Percentiles rank a stretch among this genome's conserved stretches.
phyloP scores from a whole-genome alignment of 2,888 invertebrate species.

The Brachypalpus laphriformis region DNA sequence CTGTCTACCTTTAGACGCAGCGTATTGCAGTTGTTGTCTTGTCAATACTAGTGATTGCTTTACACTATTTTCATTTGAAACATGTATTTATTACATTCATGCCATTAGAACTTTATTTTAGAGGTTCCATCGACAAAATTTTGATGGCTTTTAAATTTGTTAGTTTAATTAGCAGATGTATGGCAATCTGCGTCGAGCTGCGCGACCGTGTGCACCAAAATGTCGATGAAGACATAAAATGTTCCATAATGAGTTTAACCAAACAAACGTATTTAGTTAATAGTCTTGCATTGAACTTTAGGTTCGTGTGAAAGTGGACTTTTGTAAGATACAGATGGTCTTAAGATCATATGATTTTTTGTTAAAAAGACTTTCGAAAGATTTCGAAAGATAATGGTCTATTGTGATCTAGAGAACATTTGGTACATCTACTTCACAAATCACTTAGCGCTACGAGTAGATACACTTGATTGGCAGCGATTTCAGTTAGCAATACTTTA shows the following conservation, averaged over 20 bases:
- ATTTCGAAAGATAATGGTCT: no score
- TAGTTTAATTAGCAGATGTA: not conserved
- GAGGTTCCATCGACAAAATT: not conserved
- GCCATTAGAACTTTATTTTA: not conserved
- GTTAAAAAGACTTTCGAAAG: no score
- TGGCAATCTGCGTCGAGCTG: not conserved
- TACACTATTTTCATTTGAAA: not conserved
- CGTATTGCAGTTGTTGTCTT: not conserved
- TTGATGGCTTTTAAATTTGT: not conserved
- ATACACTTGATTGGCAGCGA: no score
- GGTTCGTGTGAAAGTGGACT: no score
- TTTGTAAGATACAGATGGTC: no score
- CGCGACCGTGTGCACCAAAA: not conserved
- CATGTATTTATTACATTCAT: not conserved
- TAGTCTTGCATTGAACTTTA: not conserved
- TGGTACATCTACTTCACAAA: no score
- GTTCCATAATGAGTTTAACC: not conserved
- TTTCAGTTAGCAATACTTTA: no score
- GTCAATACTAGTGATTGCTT: not conserved
- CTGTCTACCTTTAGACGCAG: no score
- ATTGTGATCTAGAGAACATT: no score
- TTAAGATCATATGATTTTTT: no score
- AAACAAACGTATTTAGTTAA: no score
- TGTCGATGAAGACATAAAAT: not conserved
- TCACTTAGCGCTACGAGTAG: no score